Percentiles rank a stretch among this genome's conserved stretches.
These are phyloP conservation scores for Anarsia innoxiella DNA, from an alignment of 2,888 invertebrate species.

Conservation along the genomic window DNA sequence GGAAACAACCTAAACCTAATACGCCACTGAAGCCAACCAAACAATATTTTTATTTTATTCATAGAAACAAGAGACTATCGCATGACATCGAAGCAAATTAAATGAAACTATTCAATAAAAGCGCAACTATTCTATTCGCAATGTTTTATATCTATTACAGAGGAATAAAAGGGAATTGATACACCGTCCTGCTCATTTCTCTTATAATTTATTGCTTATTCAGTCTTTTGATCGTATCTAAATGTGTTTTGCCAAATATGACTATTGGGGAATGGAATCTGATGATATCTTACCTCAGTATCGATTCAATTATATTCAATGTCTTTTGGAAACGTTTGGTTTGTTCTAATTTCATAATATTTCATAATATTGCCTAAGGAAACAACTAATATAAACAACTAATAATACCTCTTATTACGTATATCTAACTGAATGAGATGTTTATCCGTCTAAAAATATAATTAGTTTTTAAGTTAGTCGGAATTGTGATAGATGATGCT, in stretches of 20 bases:
- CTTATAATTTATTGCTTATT: conserved; percentile 8
- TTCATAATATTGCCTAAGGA: too few relatives aligned
- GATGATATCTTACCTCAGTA: conserved; percentile 4
- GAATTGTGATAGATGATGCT: too few relatives aligned
- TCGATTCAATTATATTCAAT: conserved; percentile 6
- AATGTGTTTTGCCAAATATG: conserved; percentile 10
- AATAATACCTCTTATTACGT: too few relatives aligned
- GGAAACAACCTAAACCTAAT: too few relatives aligned
- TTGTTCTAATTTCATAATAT: too few relatives aligned
- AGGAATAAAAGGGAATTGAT: conserved; percentile 44
- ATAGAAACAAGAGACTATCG: conserved; percentile 42
- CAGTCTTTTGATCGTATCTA: conserved; percentile 3
- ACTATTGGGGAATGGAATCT: conserved; percentile 3
- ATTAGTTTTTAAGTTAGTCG: too few relatives aligned
- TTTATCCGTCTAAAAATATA: too few relatives aligned
- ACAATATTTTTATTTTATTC: conserved; percentile 54
- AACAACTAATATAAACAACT: too few relatives aligned
- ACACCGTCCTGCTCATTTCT: conserved; percentile 13
- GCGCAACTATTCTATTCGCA: conserved; percentile 3
- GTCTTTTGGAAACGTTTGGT: too few relatives aligned
- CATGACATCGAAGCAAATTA: conserved; percentile 39
- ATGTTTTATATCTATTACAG: conserved; percentile 62
- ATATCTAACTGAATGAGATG: too few relatives aligned
- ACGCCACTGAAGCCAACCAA: too few relatives aligned
- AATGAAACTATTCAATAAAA: conserved; percentile 25